phyloP scores from a whole-genome alignment of 2,888 invertebrate genomes.

The Frankliniella fusca region DNA sequence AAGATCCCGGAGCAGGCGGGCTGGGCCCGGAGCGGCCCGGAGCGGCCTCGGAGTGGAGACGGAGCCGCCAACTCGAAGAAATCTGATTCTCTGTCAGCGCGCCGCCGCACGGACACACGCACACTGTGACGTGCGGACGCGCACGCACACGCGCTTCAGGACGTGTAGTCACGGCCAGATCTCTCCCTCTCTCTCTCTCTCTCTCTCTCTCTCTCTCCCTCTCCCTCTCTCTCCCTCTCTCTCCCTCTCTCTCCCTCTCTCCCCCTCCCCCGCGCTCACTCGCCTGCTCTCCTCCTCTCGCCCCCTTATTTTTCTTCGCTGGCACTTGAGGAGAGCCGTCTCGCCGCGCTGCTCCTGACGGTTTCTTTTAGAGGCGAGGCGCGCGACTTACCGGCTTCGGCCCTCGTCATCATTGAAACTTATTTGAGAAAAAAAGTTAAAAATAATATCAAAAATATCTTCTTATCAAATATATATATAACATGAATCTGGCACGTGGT shows the following conservation, averaged over 20 bases:
- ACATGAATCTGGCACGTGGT: no score
- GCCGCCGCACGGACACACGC: background rate
- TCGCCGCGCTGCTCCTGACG: no score
- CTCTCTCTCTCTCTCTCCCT: background rate
- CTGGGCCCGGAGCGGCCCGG: background rate
- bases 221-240: background rate
- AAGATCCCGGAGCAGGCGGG: background rate
- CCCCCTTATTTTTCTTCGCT: no score
- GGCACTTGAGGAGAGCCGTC: no score
- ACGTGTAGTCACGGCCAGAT: background rate
- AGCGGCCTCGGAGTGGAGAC: background rate
- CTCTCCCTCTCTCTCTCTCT: background rate
- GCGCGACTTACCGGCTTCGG: no score
- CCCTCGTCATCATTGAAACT: no score
- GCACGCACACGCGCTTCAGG: background rate
- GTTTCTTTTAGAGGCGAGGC: no score
- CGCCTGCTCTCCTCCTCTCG: no score
- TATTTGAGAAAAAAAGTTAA: no score
- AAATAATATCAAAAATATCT: no score
- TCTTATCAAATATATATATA: no score
- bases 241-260: background rate
- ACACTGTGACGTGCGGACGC: no score
- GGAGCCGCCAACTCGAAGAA: slow-evolving; percentile 16
- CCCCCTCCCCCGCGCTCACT: background rate
- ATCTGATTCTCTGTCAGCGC: slow-evolving; percentile 24